Conservation (phyloP, 2,797 vertebrate genomes). For the Acomys russatus region DNA sequence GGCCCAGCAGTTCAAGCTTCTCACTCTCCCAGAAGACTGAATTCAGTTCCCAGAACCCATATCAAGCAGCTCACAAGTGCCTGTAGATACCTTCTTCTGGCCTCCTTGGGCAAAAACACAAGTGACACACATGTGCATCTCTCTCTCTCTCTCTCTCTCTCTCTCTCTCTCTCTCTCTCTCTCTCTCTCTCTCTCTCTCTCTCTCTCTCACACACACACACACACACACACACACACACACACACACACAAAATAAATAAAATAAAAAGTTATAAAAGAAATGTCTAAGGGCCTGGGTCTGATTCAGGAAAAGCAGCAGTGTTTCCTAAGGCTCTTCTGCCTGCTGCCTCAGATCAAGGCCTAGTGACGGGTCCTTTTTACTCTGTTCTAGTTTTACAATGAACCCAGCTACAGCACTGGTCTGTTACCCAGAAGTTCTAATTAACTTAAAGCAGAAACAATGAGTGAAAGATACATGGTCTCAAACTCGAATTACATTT, state of each 20-base stretch:
- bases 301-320: constrained; percentile 4
- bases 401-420: not conserved
- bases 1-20: not conserved
- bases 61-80: not conserved
- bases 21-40: not conserved
- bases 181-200: too few species aligned
- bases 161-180: too few species aligned
- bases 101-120: not conserved
- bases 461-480: not conserved
- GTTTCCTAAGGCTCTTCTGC: not conserved
- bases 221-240: not conserved
- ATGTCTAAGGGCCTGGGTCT: not conserved
- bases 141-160: too few species aligned
- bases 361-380: not conserved
- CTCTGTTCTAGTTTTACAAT: not conserved
- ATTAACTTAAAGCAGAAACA: constrained; percentile 63
- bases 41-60: not conserved
- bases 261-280: not conserved
- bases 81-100: not conserved
- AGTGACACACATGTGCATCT: not conserved
- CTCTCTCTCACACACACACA: too few species aligned
- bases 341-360: not conserved
- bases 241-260: not conserved
- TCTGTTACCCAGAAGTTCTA: constrained; percentile 33
- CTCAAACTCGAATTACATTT: constrained; percentile 53